phyloP scores from a whole-genome alignment of 1,140 invertebrate species.

The Trichogramma pretiosum region DNA sequence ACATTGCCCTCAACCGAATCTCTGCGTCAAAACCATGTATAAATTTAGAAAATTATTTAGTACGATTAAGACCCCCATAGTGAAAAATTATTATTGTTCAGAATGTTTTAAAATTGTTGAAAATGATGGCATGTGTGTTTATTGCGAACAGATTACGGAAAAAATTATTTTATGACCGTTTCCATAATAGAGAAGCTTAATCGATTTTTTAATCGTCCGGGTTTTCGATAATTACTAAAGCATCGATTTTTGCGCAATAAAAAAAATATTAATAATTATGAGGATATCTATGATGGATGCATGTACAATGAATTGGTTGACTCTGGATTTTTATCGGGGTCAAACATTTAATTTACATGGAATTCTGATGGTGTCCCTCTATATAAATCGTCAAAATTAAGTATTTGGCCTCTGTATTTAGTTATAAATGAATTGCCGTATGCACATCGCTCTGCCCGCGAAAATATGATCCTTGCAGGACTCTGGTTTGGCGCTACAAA shows the following conservation, averaged over 20 bases:
- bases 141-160: background rate
- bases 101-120: background rate
- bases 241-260: background rate
- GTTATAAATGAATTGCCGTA: background rate
- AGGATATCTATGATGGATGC: conserved; percentile 7
- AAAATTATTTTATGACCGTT: background rate
- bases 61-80: background rate
- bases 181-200: background rate
- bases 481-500: conserved; percentile 1
- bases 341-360: conserved; percentile 3
- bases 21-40: conserved; percentile 1
- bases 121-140: background rate
- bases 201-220: background rate
- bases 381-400: conserved; percentile 2
- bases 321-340: background rate
- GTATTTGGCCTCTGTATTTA: conserved; percentile 3
- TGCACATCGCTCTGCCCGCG: background rate
- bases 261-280: background rate
- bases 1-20: background rate
- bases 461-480: conserved; percentile 3
- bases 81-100: background rate
- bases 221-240: background rate
- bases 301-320: background rate
- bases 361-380: background rate
- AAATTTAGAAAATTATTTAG: background rate